A percentile compares a stretch with the other conserved stretches of the same genome.
phyloP scores from a whole-genome alignment of 1,140 invertebrate species.

The Orchesella cincta region DNA sequence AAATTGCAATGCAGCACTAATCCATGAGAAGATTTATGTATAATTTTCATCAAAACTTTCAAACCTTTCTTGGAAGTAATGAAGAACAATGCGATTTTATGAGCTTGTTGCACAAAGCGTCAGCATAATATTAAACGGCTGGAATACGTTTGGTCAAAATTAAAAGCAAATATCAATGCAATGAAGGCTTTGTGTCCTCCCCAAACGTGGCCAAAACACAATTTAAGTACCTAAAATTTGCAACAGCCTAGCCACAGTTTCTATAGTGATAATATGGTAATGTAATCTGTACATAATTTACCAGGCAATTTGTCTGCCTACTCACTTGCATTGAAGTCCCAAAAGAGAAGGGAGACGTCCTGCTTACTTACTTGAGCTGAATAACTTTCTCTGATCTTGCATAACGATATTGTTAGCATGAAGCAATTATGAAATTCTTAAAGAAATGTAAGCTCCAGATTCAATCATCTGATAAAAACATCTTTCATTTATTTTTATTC shows the following conservation, averaged over 20 bases:
- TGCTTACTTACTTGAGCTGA: background rate
- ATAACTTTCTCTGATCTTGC: conserved; percentile 38
- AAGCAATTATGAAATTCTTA: conserved; percentile 39
- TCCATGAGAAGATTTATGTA: no score
- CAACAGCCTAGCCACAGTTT: background rate
- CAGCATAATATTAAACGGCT: no score
- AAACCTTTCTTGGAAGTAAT: no score
- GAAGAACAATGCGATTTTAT: no score
- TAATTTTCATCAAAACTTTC: no score
- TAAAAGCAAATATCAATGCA: background rate
- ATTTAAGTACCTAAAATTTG: background rate
- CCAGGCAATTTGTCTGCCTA: background rate
- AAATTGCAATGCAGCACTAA: no score
- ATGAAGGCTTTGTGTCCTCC: background rate
- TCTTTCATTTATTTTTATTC: conserved; percentile 17
- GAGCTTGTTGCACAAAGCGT: no score
- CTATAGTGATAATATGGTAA: background rate
- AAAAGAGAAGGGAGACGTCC: background rate
- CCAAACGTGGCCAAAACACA: background rate
- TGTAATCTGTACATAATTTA: background rate
- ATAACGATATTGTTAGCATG: conserved; percentile 34
- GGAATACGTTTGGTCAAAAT: no score
- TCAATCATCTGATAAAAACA: conserved; percentile 38
- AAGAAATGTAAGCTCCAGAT: conserved; percentile 32
- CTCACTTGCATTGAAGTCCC: background rate